phyloP scores from a whole-genome alignment of 2,888 invertebrate genomes.

The Augiades crinisus region DNA sequence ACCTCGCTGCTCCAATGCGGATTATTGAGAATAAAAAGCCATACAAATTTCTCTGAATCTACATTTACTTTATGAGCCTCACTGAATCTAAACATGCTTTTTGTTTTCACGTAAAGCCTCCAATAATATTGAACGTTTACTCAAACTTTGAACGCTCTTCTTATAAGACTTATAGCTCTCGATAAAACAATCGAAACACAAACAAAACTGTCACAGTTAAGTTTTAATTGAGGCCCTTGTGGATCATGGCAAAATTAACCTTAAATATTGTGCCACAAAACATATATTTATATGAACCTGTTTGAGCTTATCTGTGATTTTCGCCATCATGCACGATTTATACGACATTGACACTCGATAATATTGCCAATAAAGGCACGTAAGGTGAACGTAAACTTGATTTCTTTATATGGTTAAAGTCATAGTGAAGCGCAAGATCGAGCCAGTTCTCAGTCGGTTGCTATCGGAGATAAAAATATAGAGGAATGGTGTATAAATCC shows the following conservation, averaged over 20 bases:
- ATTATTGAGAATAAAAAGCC: slow-evolving; percentile 10
- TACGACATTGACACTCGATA: slow-evolving; percentile 61
- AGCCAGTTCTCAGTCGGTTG: background rate
- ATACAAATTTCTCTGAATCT: slow-evolving; percentile 3
- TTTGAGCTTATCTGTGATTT: background rate
- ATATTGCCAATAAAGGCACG: slow-evolving; percentile 52
- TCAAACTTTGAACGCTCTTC: slow-evolving; percentile 12
- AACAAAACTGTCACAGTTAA: slow-evolving; percentile 11
- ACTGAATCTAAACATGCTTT: slow-evolving; percentile 11
- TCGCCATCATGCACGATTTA: slow-evolving; percentile 28
- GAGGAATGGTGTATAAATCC: background rate
- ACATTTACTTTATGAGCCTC: slow-evolving; percentile 1
- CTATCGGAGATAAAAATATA: no score
- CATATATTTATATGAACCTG: background rate
- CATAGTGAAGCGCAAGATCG: slow-evolving; percentile 12
- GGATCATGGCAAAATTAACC: background rate
- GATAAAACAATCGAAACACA: slow-evolving; percentile 3
- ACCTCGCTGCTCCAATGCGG: no score
- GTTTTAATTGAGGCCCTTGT: slow-evolving; percentile 13
- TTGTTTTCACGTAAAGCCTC: slow-evolving; percentile 13
- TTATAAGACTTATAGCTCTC: background rate
- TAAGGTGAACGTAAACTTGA: slow-evolving; percentile 66
- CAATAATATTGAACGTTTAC: slow-evolving; percentile 9
- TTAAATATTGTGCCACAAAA: background rate
- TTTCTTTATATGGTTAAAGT: slow-evolving; percentile 58